Percentiles rank a stretch among this genome's conserved stretches.
Evolutionary conservation across 2,113 vertebrate genomes (phyloP).

Genomic region (Gymnarchus niloticus): DNA sequence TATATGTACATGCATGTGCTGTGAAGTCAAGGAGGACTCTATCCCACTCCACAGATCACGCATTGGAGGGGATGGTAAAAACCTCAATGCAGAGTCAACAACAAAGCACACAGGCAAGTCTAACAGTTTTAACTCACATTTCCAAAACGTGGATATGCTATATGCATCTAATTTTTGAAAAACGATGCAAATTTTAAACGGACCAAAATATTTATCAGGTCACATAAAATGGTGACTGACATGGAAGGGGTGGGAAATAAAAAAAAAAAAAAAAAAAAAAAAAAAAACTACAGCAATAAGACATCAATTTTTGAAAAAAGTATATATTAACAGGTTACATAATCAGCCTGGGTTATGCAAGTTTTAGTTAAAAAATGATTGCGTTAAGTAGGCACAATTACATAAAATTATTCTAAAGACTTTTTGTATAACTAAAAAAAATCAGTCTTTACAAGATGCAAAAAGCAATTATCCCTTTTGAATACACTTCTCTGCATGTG

Average conservation of each 20-base stretch:
- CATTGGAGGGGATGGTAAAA: not conserved
- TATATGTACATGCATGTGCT: not conserved
- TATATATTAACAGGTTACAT: constrained; percentile 18
- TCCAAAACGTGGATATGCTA: not conserved
- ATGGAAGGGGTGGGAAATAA: too few species aligned
- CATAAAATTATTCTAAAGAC: constrained; percentile 17
- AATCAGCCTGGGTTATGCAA: constrained; percentile 13
- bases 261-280: not conserved
- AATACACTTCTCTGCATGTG: constrained; percentile 32
- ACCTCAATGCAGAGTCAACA: constrained; percentile 1
- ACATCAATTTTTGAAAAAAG: constrained; percentile 13
- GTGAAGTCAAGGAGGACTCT: not conserved
- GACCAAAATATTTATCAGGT: not conserved
- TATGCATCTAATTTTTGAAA: not conserved
- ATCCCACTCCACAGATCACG: not conserved
- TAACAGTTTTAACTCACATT: not conserved
- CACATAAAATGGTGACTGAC: not conserved
- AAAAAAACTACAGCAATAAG: not conserved
- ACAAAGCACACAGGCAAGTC: not conserved
- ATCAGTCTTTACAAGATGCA: constrained; percentile 47
- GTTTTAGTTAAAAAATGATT: constrained; percentile 10
- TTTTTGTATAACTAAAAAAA: constrained; percentile 50
- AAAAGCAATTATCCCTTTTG: constrained; percentile 42
- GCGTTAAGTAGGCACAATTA: constrained; percentile 22
- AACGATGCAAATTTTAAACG: not conserved